These are phyloP conservation scores for Stegostoma tigrinum DNA, from an alignment of 2,113 vertebrate genomes.

Conservation along the genomic window DNA sequence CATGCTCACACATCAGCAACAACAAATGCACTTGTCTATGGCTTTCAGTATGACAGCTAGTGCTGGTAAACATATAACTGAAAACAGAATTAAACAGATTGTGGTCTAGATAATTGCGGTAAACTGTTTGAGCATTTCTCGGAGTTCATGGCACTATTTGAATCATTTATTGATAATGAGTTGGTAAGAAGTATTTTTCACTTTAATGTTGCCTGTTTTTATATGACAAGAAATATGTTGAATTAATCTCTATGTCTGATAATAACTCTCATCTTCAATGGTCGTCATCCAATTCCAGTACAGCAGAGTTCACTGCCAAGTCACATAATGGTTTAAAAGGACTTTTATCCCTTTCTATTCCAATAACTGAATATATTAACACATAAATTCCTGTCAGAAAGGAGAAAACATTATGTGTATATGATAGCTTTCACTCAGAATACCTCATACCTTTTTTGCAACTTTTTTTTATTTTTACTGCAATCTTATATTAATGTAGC, in stretches of 20 bases:
- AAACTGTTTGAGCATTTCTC: background rate
- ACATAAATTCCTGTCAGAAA: background rate
- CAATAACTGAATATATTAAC: background rate
- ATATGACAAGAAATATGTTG: background rate
- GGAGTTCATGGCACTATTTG: background rate
- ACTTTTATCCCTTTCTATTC: background rate
- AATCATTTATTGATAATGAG: background rate
- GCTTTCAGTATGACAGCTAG: background rate
- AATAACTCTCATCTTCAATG: background rate
- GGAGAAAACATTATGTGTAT: background rate
- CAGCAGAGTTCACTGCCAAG: background rate
- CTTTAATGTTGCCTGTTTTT: background rate
- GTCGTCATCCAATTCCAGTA: background rate
- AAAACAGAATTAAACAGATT: conserved; percentile 28
- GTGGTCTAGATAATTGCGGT: background rate
- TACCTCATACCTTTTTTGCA: background rate
- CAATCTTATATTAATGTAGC: background rate
- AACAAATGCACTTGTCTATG: background rate
- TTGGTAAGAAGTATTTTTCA: background rate
- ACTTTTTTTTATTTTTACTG: background rate
- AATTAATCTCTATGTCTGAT: background rate
- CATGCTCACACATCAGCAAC: background rate
- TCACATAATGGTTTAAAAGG: background rate
- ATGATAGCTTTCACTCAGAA: background rate
- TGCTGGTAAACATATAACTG: background rate